phyloP scores from a whole-genome alignment of 2,797 vertebrate genomes.

The Malacoctenus gilli region DNA sequence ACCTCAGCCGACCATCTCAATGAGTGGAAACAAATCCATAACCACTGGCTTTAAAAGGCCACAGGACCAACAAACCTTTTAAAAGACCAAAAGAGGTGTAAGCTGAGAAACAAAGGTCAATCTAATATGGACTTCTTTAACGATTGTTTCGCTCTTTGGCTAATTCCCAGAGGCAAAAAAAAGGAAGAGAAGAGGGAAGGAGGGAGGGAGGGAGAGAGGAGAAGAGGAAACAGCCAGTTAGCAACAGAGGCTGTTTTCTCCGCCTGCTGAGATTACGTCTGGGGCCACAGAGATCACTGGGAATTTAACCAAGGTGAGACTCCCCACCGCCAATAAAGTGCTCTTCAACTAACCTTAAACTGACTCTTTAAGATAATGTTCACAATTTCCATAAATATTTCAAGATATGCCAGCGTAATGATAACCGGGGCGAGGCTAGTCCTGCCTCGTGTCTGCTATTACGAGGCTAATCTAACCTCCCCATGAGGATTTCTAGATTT shows the following conservation, averaged over 20 bases:
- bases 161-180: conserved; percentile 72
- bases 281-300: conserved; percentile 33
- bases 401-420: conserved; percentile 63
- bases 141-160: conserved; percentile 75
- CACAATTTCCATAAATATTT: conserved; percentile 76
- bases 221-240: conserved; percentile 49
- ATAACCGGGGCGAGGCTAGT: conserved; percentile 55
- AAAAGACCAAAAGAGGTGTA: conserved; percentile 77
- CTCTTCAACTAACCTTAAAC: conserved; percentile 60
- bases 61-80: conserved; percentile 79
- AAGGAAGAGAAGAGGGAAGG: conserved; percentile 4
- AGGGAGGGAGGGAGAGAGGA: not conserved
- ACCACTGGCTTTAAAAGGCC: conserved; percentile 78
- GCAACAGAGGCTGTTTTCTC: conserved; percentile 25
- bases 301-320: conserved; percentile 51
- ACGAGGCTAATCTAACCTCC: conserved; percentile 86
- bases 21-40: conserved; percentile 79
- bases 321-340: conserved; percentile 40
- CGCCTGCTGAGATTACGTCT: conserved; percentile 33
- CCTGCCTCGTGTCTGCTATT: conserved; percentile 69
- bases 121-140: conserved; percentile 81
- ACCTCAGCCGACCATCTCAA: conserved; percentile 58
- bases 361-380: conserved; percentile 60
- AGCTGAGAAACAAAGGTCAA: conserved; percentile 80
- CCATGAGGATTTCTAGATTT: conserved; percentile 87